These are phyloP conservation scores for Tetragonisca angustula DNA, from an alignment of 2,888 invertebrate genomes.

Conservation along the genomic window DNA sequence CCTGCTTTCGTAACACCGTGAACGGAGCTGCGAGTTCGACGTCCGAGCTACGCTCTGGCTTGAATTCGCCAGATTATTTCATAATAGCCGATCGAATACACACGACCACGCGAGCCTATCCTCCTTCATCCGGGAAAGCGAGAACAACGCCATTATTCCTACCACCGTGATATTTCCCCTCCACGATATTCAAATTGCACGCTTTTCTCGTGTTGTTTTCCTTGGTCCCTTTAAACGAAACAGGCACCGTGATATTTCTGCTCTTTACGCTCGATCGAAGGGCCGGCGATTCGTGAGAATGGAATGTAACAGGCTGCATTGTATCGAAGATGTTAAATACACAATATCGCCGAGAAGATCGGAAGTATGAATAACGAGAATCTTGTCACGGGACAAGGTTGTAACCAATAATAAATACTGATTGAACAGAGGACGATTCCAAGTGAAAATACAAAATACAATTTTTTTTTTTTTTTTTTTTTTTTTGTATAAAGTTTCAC, in stretches of 20 bases:
- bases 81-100: constrained; percentile 68
- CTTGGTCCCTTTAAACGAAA: not conserved
- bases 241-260: not conserved
- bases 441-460: not conserved
- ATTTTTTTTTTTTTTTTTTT: not conserved
- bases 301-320: not conserved
- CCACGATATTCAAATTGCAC: constrained; percentile 8
- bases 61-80: constrained; percentile 64
- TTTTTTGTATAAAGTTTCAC: not conserved
- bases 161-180: not conserved
- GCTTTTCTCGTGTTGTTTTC: not conserved
- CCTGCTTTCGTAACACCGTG: constrained; percentile 77
- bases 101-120: constrained; percentile 57
- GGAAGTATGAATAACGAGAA: not conserved
- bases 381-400: not conserved
- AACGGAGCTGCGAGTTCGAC: constrained; percentile 76
- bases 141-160: constrained; percentile 21
- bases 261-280: not conserved
- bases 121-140: constrained; percentile 57
- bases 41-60: constrained; percentile 69
- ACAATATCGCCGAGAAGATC: not conserved
- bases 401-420: not conserved
- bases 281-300: not conserved
- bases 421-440: not conserved
- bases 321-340: not conserved